A percentile compares a stretch with the other conserved stretches of the same genome.
These are phyloP conservation scores for Helobdella robusta DNA, from an alignment of 2,888 invertebrate species.

Conservation along the genomic window DNA sequence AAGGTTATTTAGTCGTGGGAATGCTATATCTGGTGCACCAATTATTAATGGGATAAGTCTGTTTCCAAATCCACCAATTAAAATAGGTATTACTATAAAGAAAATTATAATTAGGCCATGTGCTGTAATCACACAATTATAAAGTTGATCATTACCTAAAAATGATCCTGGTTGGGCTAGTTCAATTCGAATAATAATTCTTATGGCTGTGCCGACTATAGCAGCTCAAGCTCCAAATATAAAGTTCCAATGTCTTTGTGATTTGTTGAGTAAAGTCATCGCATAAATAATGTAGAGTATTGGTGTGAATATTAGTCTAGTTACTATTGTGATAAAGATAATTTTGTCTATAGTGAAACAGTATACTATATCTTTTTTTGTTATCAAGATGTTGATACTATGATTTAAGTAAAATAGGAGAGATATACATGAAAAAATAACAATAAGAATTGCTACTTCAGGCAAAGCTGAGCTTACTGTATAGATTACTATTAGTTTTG, in stretches of 20 bases:
- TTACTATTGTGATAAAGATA: background rate
- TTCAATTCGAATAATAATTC: slow-evolving; percentile 55
- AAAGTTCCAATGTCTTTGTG: slow-evolving; percentile 69
- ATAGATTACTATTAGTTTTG: slow-evolving; percentile 31
- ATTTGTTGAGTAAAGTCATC: slow-evolving; percentile 57
- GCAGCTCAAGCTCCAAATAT: slow-evolving; percentile 62
- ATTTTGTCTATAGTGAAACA: background rate
- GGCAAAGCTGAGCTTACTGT: background rate
- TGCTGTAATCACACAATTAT: slow-evolving; percentile 68
- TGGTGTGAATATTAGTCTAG: background rate
- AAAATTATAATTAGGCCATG: slow-evolving; percentile 77
- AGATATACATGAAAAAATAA: slow-evolving; percentile 30
- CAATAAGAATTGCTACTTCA: slow-evolving; percentile 14
- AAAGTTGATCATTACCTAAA: slow-evolving; percentile 66
- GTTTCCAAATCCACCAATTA: slow-evolving; percentile 69
- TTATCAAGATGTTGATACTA: slow-evolving; percentile 19
- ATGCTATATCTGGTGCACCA: slow-evolving; percentile 70
- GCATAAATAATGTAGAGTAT: slow-evolving; percentile 38
- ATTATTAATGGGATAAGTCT: slow-evolving; percentile 68
- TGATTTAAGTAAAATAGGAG: slow-evolving; percentile 31
- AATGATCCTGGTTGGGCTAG: slow-evolving; percentile 56
- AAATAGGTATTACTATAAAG: slow-evolving; percentile 57
- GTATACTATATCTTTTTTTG: background rate
- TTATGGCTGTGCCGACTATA: slow-evolving; percentile 64
- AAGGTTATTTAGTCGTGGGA: slow-evolving; percentile 74